Evolutionary conservation across 2,797 vertebrate genomes (phyloP).

Genomic region (Pipistrellus nathusii): DNA sequence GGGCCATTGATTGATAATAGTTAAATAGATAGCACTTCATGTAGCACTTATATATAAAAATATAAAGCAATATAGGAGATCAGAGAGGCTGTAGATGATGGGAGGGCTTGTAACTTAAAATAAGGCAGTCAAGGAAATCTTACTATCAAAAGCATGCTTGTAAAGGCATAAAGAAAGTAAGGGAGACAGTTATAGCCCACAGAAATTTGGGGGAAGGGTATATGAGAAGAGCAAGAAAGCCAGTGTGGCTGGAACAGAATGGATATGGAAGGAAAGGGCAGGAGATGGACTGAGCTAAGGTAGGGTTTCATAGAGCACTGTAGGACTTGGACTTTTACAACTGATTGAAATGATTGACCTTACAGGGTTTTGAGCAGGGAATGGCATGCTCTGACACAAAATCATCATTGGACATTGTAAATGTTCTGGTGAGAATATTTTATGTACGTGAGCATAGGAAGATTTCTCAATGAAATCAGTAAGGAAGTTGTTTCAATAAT

Average conservation of each 20-base stretch:
- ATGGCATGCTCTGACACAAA: not conserved
- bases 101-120: not conserved
- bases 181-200: not conserved
- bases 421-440: not conserved
- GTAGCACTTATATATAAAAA: no score
- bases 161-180: not conserved
- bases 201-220: not conserved
- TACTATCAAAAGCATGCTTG: not conserved
- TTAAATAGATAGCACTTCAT: not conserved
- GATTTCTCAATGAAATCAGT: not conserved
- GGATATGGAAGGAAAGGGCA: not conserved
- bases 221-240: not conserved
- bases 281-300: not conserved
- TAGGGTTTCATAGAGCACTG: not conserved
- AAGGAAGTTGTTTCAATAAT: not conserved
- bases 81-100: not conserved
- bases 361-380: not conserved
- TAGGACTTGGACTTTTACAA: not conserved
- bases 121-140: not conserved
- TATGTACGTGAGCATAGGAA: not conserved
- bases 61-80: not conserved
- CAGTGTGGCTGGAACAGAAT: not conserved
- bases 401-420: not conserved
- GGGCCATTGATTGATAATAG: not conserved
- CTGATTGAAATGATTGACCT: not conserved